These are phyloP conservation scores for Penaeus vannamei DNA, from an alignment of 1,140 invertebrate genomes.

Conservation along the genomic window DNA sequence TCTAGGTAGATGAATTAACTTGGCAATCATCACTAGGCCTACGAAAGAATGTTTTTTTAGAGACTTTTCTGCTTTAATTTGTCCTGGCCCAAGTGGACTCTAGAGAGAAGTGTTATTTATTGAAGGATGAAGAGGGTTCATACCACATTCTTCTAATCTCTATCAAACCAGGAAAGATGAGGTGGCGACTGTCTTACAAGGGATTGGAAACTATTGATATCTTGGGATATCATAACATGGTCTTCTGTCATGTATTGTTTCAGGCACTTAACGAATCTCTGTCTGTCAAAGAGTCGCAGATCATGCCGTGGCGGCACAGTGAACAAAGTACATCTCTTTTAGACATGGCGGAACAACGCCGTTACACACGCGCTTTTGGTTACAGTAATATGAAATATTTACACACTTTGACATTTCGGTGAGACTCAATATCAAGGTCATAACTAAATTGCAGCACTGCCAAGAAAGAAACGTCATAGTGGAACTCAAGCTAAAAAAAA, in stretches of 20 bases:
- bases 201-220: slow-evolving; percentile 37
- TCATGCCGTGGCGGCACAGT: slow-evolving; percentile 7
- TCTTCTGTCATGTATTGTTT: slow-evolving; percentile 50
- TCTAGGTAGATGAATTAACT: slow-evolving; percentile 54
- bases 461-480: slow-evolving; percentile 56
- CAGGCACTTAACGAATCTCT: slow-evolving; percentile 36
- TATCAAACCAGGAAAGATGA: slow-evolving; percentile 56
- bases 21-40: slow-evolving; percentile 55
- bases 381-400: slow-evolving; percentile 9
- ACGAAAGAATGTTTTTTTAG: slow-evolving; percentile 23
- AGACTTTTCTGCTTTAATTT: too few species aligned
- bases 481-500: slow-evolving; percentile 49
- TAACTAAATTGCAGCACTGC: slow-evolving; percentile 61
- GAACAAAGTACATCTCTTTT: slow-evolving; percentile 6
- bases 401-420: slow-evolving; percentile 42
- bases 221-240: slow-evolving; percentile 34
- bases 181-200: slow-evolving; percentile 43
- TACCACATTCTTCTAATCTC: slow-evolving; percentile 50
- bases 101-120: slow-evolving; percentile 37
- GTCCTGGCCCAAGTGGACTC: not conserved
- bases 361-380: too few species aligned
- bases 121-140: slow-evolving; percentile 42
- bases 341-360: too few species aligned
- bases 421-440: slow-evolving; percentile 46
- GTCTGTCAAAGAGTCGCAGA: slow-evolving; percentile 57